phyloP scores from a whole-genome alignment of 2,113 vertebrate genomes.

The Gymnarchus niloticus region DNA sequence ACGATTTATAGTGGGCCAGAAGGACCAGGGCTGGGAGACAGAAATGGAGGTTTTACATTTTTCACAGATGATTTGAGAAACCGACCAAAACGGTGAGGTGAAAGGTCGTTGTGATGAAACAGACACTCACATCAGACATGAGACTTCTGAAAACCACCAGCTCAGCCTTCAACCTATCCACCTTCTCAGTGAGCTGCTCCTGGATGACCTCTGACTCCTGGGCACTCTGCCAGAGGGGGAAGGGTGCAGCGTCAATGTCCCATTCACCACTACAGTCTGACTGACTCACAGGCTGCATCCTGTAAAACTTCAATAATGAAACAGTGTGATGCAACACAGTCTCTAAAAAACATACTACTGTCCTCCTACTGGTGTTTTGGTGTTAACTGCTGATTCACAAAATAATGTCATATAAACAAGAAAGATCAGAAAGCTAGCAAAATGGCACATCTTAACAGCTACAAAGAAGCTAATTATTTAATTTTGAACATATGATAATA shows the following conservation, averaged over 20 bases:
- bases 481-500: not conserved
- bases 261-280: not conserved
- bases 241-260: not conserved
- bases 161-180: slow-evolving; percentile 75
- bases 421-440: not conserved
- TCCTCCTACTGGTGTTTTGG: not conserved
- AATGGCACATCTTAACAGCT: not conserved
- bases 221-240: slow-evolving; percentile 57
- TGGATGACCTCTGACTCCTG: slow-evolving; percentile 75
- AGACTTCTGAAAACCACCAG: slow-evolving; percentile 83
- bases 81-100: not conserved
- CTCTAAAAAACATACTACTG: not conserved
- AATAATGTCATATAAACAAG: not conserved
- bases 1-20: not conserved
- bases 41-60: not conserved
- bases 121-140: slow-evolving; percentile 80
- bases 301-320: not conserved
- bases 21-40: not conserved
- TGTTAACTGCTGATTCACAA: not conserved
- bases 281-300: not conserved
- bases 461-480: not conserved
- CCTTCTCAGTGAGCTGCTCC: slow-evolving; percentile 74
- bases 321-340: too few relatives aligned
- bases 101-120: not conserved
- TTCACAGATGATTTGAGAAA: not conserved